Percentiles rank a stretch among this genome's conserved stretches.
phyloP scores from a whole-genome alignment of 2,888 invertebrate species.

The Agriopis leucophaearia region DNA sequence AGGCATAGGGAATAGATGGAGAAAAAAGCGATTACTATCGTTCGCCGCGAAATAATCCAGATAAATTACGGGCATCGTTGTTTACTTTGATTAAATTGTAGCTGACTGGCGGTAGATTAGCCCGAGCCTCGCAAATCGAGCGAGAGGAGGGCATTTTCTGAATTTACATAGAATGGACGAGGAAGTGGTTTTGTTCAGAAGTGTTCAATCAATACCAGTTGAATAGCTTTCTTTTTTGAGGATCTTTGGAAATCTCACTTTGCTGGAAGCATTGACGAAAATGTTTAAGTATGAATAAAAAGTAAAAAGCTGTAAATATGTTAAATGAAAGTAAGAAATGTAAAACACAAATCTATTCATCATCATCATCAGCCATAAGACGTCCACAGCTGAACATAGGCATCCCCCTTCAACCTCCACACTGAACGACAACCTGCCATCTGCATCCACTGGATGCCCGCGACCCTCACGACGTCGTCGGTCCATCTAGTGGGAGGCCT shows the following conservation, averaged over 20 bases:
- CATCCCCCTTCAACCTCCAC: no score
- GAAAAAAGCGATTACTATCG: slow-evolving; percentile 83
- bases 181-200: slow-evolving; percentile 68
- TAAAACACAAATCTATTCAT: not conserved
- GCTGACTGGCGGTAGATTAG: slow-evolving; percentile 85
- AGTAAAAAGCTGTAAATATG: not conserved
- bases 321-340: not conserved
- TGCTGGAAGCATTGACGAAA: slow-evolving; percentile 3
- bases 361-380: no score
- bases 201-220: slow-evolving; percentile 54
- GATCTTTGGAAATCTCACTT: slow-evolving; percentile 21
- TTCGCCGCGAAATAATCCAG: slow-evolving; percentile 84
- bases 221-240: slow-evolving; percentile 39
- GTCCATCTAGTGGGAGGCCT: no score
- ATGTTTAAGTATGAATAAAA: slow-evolving; percentile 6
- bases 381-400: no score
- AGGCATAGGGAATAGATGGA: slow-evolving; percentile 57
- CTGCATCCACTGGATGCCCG: no score
- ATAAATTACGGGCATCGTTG: slow-evolving; percentile 83
- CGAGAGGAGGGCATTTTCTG: slow-evolving; percentile 78
- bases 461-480: no score
- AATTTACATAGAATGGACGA: slow-evolving; percentile 82
- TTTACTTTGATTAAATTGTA: slow-evolving; percentile 87
- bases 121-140: slow-evolving; percentile 83
- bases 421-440: no score